phyloP scores from a whole-genome alignment of 1,140 invertebrate genomes.

The Metopolophium dirhodum region DNA sequence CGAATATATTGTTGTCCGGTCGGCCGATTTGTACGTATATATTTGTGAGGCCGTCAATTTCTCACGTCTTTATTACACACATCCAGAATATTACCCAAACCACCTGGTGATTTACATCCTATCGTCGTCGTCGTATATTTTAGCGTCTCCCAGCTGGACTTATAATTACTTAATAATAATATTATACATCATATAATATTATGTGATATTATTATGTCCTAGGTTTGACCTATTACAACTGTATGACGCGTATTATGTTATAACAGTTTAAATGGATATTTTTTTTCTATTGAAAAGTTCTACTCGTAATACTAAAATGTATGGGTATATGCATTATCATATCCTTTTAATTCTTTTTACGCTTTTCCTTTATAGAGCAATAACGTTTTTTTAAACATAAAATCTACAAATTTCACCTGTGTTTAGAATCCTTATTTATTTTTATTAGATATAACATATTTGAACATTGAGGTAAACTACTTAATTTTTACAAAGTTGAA shows the following conservation, averaged over 20 bases:
- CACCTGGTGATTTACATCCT: constrained; percentile 1
- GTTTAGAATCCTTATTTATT: background rate
- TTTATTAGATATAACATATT: background rate
- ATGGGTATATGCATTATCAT: background rate
- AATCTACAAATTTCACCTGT: background rate
- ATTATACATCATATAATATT: background rate
- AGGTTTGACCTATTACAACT: no score
- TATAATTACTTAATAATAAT: background rate
- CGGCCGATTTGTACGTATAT: background rate
- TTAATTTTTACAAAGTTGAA: background rate
- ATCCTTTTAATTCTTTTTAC: background rate
- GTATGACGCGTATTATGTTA: no score
- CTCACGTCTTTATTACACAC: constrained; percentile 25
- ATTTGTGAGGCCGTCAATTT: constrained; percentile 6
- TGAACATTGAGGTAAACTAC: background rate
- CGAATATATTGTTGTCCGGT: constrained; percentile 2
- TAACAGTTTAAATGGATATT: no score
- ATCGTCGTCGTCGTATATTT: background rate
- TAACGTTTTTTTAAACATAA: background rate
- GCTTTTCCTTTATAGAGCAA: background rate
- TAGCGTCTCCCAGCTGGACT: background rate
- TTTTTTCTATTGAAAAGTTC: no score
- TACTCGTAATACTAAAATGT: no score
- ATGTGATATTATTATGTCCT: no score
- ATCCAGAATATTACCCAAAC: background rate